Percentiles rank a stretch among this genome's conserved stretches.
Evolutionary conservation across 2,113 vertebrate species (phyloP).

Genomic region (Ceyx melanurus): DNA sequence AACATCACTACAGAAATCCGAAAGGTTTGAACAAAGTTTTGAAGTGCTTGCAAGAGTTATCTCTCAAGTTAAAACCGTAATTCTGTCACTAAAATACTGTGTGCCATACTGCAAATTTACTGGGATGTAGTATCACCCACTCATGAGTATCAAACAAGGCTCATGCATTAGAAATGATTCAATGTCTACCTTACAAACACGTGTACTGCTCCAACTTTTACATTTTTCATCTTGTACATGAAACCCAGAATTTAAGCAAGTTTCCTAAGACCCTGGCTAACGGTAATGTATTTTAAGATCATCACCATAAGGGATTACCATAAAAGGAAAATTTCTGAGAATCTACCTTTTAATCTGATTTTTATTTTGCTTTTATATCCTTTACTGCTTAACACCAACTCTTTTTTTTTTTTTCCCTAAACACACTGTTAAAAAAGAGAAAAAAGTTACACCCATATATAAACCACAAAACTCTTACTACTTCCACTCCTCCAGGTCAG

Average conservation of each 20-base stretch:
- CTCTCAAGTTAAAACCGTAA: not conserved
- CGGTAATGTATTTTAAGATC: not conserved
- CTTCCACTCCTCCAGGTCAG: not conserved
- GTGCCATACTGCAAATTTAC: rapidly evolving
- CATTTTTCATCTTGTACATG: not conserved
- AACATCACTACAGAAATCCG: not conserved
- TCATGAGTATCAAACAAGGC: not conserved
- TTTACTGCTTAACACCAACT: not conserved
- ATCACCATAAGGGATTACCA: not conserved
- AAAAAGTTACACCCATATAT: not conserved
- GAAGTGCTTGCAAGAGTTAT: not conserved
- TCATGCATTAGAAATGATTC: rapidly evolving
- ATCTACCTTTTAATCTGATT: not conserved
- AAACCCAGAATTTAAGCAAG: not conserved
- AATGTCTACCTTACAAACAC: not conserved
- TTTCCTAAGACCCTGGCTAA: not conserved
- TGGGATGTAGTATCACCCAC: rapidly evolving
- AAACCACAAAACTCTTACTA: not conserved
- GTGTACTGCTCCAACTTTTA: not conserved
- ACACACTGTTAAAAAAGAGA: not conserved
- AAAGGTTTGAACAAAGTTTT: no score
- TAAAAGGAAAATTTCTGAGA: not conserved
- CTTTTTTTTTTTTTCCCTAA: not conserved
- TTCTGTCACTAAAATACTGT: not conserved
- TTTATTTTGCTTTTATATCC: not conserved